These are phyloP conservation scores for Drosophila carrolli DNA, from an alignment of 1,140 invertebrate genomes.

Conservation along the genomic window DNA sequence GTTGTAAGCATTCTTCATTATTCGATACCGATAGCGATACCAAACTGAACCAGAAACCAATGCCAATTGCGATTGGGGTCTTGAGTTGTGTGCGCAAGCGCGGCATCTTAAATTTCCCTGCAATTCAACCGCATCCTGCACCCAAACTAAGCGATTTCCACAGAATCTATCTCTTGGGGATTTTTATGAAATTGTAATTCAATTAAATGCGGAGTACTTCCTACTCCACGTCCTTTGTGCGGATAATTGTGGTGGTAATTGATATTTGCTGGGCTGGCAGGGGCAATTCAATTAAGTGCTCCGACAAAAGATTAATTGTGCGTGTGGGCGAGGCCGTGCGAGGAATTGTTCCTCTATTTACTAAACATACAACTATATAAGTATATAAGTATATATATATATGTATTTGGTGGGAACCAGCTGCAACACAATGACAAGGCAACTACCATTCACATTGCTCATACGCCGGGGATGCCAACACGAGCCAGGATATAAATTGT, in stretches of 20 bases:
- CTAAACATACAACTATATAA: background rate
- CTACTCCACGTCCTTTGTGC: constrained; percentile 52
- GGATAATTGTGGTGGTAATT: constrained; percentile 69
- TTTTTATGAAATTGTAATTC: constrained; percentile 78
- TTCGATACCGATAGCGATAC: constrained; percentile 14
- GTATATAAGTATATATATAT: background rate
- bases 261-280: constrained; percentile 57
- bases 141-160: constrained; percentile 42
- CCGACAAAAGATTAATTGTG: constrained; percentile 77
- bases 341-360: constrained; percentile 10
- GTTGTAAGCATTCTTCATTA: constrained; percentile 66
- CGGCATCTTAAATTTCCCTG: constrained; percentile 64
- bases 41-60: constrained; percentile 13
- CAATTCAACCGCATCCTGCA: constrained; percentile 52
- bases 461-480: constrained; percentile 72
- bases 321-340: constrained; percentile 41
- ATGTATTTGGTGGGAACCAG: constrained; percentile 11
- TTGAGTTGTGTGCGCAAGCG: constrained; percentile 54
- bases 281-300: constrained; percentile 73
- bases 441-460: constrained; percentile 51
- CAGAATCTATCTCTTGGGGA: constrained; percentile 12
- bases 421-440: constrained; percentile 75
- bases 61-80: constrained; percentile 26
- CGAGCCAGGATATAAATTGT: constrained; percentile 64
- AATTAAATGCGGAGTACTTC: constrained; percentile 70